Base-by-base conservation (phyloP, 2,797 vertebrate species). In the Amniataba percoides region DNA sequence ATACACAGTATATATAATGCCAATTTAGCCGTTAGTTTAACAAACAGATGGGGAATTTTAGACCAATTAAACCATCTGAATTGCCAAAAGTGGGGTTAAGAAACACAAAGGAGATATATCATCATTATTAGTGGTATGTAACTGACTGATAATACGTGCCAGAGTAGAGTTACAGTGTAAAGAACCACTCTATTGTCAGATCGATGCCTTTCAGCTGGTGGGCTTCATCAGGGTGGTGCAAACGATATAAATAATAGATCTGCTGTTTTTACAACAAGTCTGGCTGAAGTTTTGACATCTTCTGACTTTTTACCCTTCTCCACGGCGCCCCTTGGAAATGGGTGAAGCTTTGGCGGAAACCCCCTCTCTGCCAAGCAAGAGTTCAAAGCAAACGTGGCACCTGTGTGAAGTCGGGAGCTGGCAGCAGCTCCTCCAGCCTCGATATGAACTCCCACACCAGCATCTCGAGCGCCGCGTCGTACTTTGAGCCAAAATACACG, bases 381-480 rank as follows among this genome's bases (percentile, higher is more conserved):
- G 21, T 13, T 80, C 5, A 71, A 78, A 59, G 2, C 65, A 31
- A 74, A 72, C 5, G 3, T 0, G 0, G 43, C 66, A 97, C 96
- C 96, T 96, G 93, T 64, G 95, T 94, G 75, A 95, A 87, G 63
- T 94, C 91, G 31, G 93, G 93, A 11, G 87, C 46, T 0, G 96
- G 95, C 48, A 97, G 86, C 46, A 95, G 89, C 82, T 89, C 94
- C 56, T 96, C 95, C 79, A 97, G 89, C 46, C 95, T 91, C 11
- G 93, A 93, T 74, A 97, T 88, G 31, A 96, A 96, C 84, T 96
- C 95, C 88, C 95, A 95, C 72, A 97, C 90, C 48, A 94, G 86
- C 87, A 93, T 93, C 84, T 95, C 93, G 0, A 95, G 91, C 0
- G 93, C 90, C 1, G 89, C 88, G 0, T 95, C 91, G 16, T 92